These are phyloP conservation scores for Toxotes jaculatrix DNA, from an alignment of 2,113 vertebrate species.

Conservation along the genomic window DNA sequence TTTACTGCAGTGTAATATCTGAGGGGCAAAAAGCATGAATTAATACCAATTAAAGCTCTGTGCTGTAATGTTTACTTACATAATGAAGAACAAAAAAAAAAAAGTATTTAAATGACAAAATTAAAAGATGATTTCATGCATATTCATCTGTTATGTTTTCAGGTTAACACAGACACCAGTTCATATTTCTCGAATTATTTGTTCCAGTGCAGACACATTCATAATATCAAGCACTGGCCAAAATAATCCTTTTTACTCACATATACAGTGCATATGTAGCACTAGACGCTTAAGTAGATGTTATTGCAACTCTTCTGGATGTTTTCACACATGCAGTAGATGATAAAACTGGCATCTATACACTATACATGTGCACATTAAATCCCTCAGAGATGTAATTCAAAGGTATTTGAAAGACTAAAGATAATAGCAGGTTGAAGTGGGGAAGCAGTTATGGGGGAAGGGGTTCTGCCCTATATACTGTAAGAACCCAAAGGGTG, in stretches of 20 bases:
- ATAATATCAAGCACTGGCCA: background rate
- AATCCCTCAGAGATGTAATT: conserved; percentile 16
- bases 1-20: conserved; percentile 72
- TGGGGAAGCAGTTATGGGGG: background rate
- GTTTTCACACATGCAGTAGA: background rate
- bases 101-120: conserved; percentile 72
- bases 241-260: background rate
- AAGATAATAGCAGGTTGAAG: conserved; percentile 21
- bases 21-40: conserved; percentile 77
- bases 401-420: conserved; percentile 26
- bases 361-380: background rate
- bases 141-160: conserved; percentile 62
- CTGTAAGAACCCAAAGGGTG: conserved; percentile 35
- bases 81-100: conserved; percentile 78
- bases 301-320: background rate
- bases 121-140: conserved; percentile 77
- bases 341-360: background rate
- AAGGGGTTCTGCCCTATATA: conserved; percentile 54
- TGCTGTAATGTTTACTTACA: conserved; percentile 79
- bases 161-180: conserved; percentile 43
- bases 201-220: conserved; percentile 10
- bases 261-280: background rate
- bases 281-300: background rate
- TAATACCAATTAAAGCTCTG: conserved; percentile 81
- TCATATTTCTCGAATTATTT: conserved; percentile 16